Evolutionary conservation across 2,888 invertebrate species (phyloP).

Genomic region (Diplazon laetatorius): DNA sequence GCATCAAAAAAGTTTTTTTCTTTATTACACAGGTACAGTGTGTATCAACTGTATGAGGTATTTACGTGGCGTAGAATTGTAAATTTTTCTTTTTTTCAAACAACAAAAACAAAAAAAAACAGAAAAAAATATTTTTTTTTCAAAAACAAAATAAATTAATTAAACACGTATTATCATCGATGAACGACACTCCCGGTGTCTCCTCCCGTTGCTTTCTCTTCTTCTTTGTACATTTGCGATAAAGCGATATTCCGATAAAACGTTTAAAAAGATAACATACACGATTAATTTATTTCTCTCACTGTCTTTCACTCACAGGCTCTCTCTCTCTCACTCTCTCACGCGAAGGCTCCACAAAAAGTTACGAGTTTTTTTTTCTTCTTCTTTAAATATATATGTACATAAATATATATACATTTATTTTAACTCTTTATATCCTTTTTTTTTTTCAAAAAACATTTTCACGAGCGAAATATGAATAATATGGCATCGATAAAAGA

Average conservation of each 20-base stretch:
- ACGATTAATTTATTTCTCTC: constrained; percentile 36
- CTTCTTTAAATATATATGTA: no score
- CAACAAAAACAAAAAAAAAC: no score
- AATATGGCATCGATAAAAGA: constrained; percentile 30
- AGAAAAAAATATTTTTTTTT: no score
- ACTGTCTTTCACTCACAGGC: constrained; percentile 11
- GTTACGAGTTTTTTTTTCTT: background rate
- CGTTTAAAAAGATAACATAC: constrained; percentile 54
- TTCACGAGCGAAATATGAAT: constrained; percentile 47
- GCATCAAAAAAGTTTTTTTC: constrained; percentile 73
- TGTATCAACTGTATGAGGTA: constrained; percentile 73
- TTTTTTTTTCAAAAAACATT: constrained; percentile 10
- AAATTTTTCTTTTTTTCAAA: constrained; percentile 46
- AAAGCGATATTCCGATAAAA: constrained; percentile 41
- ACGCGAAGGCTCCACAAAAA: constrained; percentile 26
- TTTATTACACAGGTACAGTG: constrained; percentile 79
- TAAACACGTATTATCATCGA: constrained; percentile 51
- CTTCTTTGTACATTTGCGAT: constrained; percentile 56
- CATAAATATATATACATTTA: no score
- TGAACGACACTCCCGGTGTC: constrained; percentile 59
- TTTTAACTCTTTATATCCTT: background rate
- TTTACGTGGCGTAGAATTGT: constrained; percentile 58
- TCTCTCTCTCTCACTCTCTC: constrained; percentile 25
- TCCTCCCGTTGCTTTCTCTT: constrained; percentile 30
- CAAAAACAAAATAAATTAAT: constrained; percentile 38